These are phyloP conservation scores for Neodiprion virginianus DNA, from an alignment of 1,140 invertebrate species.

Conservation along the genomic window DNA sequence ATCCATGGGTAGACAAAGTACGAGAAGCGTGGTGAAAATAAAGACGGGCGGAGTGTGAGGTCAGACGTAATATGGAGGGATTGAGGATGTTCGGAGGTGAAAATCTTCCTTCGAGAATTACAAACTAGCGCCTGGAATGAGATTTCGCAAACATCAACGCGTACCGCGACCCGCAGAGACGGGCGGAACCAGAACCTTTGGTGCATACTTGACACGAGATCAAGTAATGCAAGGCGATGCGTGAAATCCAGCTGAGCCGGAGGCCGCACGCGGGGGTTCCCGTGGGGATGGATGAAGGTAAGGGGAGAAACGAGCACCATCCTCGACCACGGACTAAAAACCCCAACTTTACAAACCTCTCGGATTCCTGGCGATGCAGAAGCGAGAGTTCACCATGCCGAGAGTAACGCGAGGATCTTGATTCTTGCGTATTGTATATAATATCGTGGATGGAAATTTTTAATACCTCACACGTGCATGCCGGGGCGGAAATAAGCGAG, in stretches of 20 bases:
- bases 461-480: too few species aligned
- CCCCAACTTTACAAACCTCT: conserved; percentile 5
- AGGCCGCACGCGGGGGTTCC: conserved; percentile 29
- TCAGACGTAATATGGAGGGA: too few species aligned
- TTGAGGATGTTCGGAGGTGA: too few species aligned
- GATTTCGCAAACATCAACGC: too few species aligned
- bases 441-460: too few species aligned
- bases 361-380: conserved; percentile 1
- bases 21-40: too few species aligned
- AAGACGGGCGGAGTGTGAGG: too few species aligned
- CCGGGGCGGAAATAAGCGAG: too few species aligned
- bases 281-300: conserved; percentile 18
- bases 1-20: too few species aligned
- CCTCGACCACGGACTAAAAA: background rate
- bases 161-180: background rate
- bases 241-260: conserved; percentile 46
- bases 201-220: conserved; percentile 43
- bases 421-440: too few species aligned
- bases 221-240: conserved; percentile 49
- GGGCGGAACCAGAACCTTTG: background rate
- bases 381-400: background rate
- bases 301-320: background rate
- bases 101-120: too few species aligned
- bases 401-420: conserved; percentile 2
- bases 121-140: too few species aligned